Evolutionary conservation across 2,888 invertebrate species (phyloP), one percentile per base, ranked within the genome.

Genomic region (Eretmocerus hayati): DNA sequence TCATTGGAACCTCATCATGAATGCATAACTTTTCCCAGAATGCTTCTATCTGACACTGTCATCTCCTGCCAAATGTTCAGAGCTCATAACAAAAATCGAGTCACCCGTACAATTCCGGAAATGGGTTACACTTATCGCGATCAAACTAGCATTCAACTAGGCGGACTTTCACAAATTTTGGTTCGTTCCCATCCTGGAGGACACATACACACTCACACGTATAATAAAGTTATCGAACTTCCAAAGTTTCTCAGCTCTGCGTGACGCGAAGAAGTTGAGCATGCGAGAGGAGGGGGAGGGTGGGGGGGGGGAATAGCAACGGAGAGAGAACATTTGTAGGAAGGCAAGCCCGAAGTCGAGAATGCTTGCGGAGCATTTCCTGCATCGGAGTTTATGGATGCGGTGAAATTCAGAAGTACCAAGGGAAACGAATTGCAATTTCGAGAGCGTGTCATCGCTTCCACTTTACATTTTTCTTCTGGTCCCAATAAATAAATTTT

Each of bases 171-270:
- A 8, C 30, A 20, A 30, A 40, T 30, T 40, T 40, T 30, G 13
- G 19, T 2, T 19, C 5, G 19, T 40, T 26, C 13, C 40, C 18
- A 40, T 40, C 18, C 30, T n/a, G 18, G 30, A 20, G 15, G n/a
- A n/a, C n/a, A n/a, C n/a, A n/a, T n/a, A n/a, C n/a, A n/a, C n/a
- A n/a, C 23, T 15, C 13, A 15, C 6, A 11, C 9, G 39, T 23
- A n/a, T 16, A 33, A 33, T 33, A 19, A 16, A 36, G 40, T 18
- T 40, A 40, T 40, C n/a, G 40, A 40, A 40, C 40, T 40, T 16
- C 40, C 9, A 2, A 5, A 23, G 13, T 16, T 19, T 30, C 18
- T 6, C 5, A 4, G 1, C 40, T 5, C 30, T 18, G 6, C 19
- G 6, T 22, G n/a, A 40, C 40, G 16, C 16, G 9, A 26, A 23